phyloP scores from a whole-genome alignment of 2,797 vertebrate species.

The Catamblyrhynchus diadema region DNA sequence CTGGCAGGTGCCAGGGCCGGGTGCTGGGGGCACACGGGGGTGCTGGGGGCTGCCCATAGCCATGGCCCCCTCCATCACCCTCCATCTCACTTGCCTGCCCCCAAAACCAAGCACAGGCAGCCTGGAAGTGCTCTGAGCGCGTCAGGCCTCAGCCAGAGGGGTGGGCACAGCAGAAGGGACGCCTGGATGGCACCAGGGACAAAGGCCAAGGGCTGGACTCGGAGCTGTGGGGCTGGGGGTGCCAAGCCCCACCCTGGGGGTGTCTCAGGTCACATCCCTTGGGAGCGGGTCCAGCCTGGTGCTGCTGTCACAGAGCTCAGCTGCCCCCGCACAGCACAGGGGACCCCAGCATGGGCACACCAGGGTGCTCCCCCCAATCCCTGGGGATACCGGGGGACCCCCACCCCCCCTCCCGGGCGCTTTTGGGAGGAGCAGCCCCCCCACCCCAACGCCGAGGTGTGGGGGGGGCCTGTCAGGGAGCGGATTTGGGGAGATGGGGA shows the following conservation, averaged over 20 bases:
- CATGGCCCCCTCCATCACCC: fast-evolving
- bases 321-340: fast-evolving
- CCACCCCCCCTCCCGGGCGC: fast-evolving
- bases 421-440: neutral
- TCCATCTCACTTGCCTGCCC: fast-evolving
- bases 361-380: neutral
- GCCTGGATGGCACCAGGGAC: neutral
- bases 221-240: neutral
- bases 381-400: neutral
- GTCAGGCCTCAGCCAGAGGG: fast-evolving
- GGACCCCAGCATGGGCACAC: neutral
- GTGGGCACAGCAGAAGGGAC: neutral
- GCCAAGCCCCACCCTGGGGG: fast-evolving
- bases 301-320: fast-evolving
- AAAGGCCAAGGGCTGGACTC: fast-evolving
- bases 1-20: neutral
- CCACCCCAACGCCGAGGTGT: neutral
- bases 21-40: neutral
- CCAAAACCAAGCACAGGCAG: fast-evolving
- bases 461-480: neutral
- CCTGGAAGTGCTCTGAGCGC: fast-evolving
- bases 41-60: fast-evolving
- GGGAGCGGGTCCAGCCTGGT: fast-evolving
- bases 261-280: fast-evolving
- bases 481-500: neutral